Percentiles rank a stretch among this genome's conserved stretches.
phyloP scores from a whole-genome alignment of 1,140 invertebrate genomes.

The Ceratitis capitata region DNA sequence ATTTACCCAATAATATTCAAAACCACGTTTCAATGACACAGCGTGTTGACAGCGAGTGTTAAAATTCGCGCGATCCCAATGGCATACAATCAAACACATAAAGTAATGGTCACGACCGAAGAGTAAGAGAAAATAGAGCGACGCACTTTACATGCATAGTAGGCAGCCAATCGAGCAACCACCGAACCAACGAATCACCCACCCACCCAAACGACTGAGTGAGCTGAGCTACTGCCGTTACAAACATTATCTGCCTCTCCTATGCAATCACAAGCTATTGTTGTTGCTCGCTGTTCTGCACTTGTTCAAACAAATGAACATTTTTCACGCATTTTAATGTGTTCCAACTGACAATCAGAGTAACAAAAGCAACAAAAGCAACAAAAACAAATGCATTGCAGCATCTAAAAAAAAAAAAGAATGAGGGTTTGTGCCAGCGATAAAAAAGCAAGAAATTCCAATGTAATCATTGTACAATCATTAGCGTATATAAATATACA shows the following conservation, averaged over 20 bases:
- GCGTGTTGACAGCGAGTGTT: constrained; percentile 33
- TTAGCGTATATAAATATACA: constrained; percentile 48
- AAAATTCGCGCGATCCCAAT: constrained; percentile 32
- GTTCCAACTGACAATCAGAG: no score
- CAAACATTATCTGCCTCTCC: no score
- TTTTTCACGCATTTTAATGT: constrained; percentile 43
- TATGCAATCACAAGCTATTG: neutral
- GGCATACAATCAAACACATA: constrained; percentile 25
- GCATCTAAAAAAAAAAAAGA: no score
- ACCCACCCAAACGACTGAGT: neutral
- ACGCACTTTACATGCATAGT: neutral
- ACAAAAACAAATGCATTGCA: neutral
- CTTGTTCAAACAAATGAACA: constrained; percentile 40
- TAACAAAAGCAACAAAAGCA: no score
- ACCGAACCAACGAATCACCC: neutral
- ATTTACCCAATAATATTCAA: constrained; percentile 40
- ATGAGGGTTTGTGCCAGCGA: neutral
- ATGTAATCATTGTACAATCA: constrained; percentile 65
- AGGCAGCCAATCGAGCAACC: neutral
- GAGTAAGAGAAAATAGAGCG: neutral
- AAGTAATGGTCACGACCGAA: no score
- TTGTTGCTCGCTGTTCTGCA: constrained; percentile 29
- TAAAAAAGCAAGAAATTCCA: constrained; percentile 40
- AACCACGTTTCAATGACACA: constrained; percentile 27
- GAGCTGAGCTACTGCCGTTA: no score